A percentile compares a stretch with the other conserved stretches of the same genome.
Conservation (phyloP, 1,140 invertebrate species). For the Acromyrmex heyeri region DNA sequence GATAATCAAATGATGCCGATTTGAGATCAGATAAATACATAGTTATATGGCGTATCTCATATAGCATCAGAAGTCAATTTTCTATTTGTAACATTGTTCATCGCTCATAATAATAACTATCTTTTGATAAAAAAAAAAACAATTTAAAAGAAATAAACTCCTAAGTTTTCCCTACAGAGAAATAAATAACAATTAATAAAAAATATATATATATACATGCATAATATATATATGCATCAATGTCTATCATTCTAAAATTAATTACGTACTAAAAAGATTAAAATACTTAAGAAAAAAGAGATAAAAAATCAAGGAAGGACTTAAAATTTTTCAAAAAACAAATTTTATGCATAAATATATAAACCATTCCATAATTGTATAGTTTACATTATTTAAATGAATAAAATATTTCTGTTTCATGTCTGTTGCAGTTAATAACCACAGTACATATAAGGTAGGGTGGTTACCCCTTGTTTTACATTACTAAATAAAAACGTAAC, state of each 20-base stretch:
- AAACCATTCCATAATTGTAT: neutral
- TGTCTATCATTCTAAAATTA: neutral
- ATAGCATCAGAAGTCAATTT: neutral
- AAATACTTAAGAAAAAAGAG: neutral
- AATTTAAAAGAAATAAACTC: neutral
- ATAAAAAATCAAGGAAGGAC: neutral
- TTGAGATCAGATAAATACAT: constrained; percentile 28
- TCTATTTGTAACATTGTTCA: neutral
- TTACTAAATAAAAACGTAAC: constrained; percentile 15
- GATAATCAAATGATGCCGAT: constrained; percentile 74
- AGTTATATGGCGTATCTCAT: neutral
- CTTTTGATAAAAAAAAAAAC: neutral
- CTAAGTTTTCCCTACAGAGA: neutral
- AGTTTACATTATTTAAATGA: neutral
- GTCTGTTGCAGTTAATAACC: constrained; percentile 9
- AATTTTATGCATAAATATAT: neutral
- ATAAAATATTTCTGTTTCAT: constrained; percentile 21
- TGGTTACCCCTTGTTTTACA: constrained; percentile 3
- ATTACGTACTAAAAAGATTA: neutral
- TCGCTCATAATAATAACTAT: neutral
- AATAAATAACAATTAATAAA: neutral
- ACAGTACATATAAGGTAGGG: neutral
- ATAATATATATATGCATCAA: neutral
- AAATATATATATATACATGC: neutral
- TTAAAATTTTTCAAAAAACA: neutral